These are phyloP conservation scores for Cricetomys ansorgei DNA, from an alignment of 2,113 vertebrate species.

Conservation along the genomic window DNA sequence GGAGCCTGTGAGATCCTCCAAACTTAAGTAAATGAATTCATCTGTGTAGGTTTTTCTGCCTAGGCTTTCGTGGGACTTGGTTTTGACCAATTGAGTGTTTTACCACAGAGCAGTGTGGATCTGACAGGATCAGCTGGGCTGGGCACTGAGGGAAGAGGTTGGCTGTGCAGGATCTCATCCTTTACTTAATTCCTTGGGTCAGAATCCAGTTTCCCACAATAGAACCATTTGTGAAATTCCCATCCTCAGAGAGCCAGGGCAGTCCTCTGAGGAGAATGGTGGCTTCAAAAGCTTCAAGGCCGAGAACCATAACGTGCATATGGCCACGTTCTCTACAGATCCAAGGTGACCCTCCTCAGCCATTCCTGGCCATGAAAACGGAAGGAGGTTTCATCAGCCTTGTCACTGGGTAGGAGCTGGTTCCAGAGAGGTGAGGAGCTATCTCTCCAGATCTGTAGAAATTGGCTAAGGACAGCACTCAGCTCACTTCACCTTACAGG, in stretches of 20 bases:
- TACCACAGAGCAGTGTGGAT: neutral
- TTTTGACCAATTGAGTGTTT: neutral
- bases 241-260: neutral
- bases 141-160: no score
- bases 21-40: neutral
- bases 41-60: neutral
- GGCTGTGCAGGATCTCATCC: neutral
- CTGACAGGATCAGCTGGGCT: neutral
- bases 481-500: neutral
- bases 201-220: neutral
- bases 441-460: neutral
- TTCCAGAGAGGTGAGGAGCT: neutral
- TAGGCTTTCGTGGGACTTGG: neutral
- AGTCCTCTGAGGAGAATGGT: neutral
- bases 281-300: neutral
- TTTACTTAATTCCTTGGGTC: neutral
- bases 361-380: neutral
- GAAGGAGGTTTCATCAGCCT: neutral
- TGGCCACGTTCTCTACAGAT: accelerated
- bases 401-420: neutral
- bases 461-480: neutral
- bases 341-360: neutral
- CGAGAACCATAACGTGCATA: neutral
- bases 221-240: neutral
- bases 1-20: neutral